These are phyloP conservation scores for Malurus melanocephalus DNA, from an alignment of 2,113 vertebrate genomes.

Conservation along the genomic window DNA sequence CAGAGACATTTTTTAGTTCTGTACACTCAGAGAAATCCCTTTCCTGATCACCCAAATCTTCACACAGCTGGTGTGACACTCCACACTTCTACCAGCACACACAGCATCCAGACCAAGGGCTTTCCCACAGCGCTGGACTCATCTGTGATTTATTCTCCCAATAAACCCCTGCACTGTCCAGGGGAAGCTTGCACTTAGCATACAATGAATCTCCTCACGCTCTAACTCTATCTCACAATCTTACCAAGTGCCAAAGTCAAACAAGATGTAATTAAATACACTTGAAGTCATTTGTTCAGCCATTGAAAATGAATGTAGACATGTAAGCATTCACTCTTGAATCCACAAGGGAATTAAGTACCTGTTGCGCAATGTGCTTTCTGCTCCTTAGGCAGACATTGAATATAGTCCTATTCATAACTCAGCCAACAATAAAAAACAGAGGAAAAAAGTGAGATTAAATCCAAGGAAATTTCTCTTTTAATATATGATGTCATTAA, in stretches of 20 bases:
- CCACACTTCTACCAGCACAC: not conserved
- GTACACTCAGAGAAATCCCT: not conserved
- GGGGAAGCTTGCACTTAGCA: not conserved
- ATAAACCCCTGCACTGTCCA: rapidly evolving
- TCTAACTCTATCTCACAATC: not conserved
- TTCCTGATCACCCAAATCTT: not conserved
- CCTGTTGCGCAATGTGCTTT: not conserved
- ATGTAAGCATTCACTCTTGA: not conserved
- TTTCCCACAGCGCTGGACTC: rapidly evolving
- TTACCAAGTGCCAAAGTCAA: not conserved
- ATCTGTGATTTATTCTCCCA: not conserved
- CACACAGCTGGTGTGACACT: not conserved
- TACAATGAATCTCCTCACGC: not conserved
- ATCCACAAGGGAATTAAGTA: not conserved
- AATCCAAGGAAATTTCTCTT: not conserved
- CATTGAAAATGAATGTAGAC: not conserved
- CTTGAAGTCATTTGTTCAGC: not conserved
- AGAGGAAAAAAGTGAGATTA: not conserved
- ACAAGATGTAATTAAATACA: not conserved
- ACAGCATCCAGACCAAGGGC: not conserved
- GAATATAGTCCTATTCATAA: not conserved
- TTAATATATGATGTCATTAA: not conserved
- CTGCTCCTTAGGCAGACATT: not conserved
- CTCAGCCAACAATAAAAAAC: not conserved
- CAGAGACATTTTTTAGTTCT: not conserved